A percentile compares a stretch with the other conserved stretches of the same genome.
Conservation (phyloP, 2,888 invertebrate species). For the Oscheius onirici region DNA sequence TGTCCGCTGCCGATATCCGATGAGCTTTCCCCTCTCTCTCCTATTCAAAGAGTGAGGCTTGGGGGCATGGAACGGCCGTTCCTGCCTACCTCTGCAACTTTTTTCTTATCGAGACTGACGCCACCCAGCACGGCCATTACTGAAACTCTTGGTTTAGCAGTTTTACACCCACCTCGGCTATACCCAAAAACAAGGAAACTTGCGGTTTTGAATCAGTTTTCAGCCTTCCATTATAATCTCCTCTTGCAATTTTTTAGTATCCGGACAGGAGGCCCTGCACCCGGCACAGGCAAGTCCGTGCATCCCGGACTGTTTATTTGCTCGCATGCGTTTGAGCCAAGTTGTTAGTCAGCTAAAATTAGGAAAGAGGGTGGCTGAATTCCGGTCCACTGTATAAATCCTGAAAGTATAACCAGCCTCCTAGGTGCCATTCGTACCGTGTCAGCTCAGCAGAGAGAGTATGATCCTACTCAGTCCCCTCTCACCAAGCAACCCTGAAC, state of each 20-base stretch:
- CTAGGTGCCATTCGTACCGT: conserved; percentile 20
- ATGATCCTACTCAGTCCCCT: background rate
- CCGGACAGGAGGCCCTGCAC: conserved; percentile 18
- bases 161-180: background rate
- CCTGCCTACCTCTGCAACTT: conserved; percentile 16
- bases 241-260: conserved; percentile 14
- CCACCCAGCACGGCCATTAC: conserved; percentile 10
- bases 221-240: background rate
- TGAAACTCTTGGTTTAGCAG: background rate
- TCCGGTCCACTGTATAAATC: conserved; percentile 13
- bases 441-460: background rate
- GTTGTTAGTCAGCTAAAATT: conserved; percentile 34
- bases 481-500: too few species aligned
- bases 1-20: background rate
- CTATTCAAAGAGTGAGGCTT: too few species aligned
- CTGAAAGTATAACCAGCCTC: conserved; percentile 16
- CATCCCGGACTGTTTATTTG: conserved; percentile 26
- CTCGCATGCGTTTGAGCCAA: conserved; percentile 22
- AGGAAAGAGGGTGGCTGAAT: conserved; percentile 7
- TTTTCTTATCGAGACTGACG: conserved; percentile 23
- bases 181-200: background rate
- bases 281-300: conserved; percentile 6
- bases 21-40: too few species aligned
- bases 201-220: background rate
- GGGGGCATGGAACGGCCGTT: background rate